phyloP scores from a whole-genome alignment of 2,888 invertebrate genomes.

The Drosophila barbarae region DNA sequence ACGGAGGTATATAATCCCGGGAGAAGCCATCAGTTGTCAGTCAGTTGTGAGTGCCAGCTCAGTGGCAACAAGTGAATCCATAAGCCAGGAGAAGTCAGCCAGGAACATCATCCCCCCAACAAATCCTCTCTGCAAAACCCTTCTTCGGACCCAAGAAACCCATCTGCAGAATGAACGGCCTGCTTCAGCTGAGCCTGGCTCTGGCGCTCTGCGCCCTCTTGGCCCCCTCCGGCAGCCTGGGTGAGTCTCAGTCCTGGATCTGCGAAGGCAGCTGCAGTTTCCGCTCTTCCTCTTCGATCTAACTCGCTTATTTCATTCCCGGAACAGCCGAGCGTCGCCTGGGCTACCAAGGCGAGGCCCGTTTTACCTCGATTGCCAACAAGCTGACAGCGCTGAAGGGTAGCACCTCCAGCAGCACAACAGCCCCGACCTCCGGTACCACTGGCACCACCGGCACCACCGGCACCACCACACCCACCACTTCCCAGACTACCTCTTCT shows the following conservation, averaged over 20 bases:
- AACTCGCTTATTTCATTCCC: too few relatives aligned
- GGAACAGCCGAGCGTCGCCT: conserved; percentile 29
- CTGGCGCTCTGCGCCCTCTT: conserved; percentile 57
- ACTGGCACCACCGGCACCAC: neutral
- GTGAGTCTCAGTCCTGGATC: conserved; percentile 46
- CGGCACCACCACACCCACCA: neutral
- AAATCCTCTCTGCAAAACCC: too few relatives aligned
- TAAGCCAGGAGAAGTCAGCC: neutral
- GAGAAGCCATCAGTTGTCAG: conserved; percentile 47
- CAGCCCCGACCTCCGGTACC: conserved; percentile 27
- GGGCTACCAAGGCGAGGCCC: conserved; percentile 51
- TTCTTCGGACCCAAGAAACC: neutral
- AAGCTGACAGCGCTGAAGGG: conserved; percentile 52
- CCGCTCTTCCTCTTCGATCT: too few relatives aligned
- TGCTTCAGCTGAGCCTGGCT: conserved; percentile 54
- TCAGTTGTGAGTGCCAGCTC: conserved; percentile 66
- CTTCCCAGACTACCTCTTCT: fast-evolving
- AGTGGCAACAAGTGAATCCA: conserved; percentile 53
- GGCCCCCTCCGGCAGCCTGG: conserved; percentile 36
- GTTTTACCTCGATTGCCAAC: conserved; percentile 56
- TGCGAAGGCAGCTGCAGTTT: too few relatives aligned
- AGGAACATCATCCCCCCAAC: neutral
- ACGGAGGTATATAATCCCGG: conserved; percentile 54
- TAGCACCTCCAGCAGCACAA: conserved; percentile 34
- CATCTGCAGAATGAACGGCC: conserved; percentile 41